phyloP scores from a whole-genome alignment of 1,140 invertebrate species.

The Atta texana region DNA sequence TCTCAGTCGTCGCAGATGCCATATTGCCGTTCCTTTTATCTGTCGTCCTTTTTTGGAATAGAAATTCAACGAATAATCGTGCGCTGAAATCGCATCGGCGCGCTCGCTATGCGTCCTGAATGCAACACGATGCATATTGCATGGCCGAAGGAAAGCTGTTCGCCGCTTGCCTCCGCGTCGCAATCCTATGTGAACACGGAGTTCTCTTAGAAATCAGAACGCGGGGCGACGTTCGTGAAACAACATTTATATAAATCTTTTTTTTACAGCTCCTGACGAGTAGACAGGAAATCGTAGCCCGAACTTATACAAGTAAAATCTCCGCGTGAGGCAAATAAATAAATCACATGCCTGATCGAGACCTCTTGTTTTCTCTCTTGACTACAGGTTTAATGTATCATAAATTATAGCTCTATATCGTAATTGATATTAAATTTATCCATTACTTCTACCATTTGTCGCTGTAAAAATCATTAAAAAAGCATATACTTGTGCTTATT shows the following conservation, averaged over 20 bases:
- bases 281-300: background rate
- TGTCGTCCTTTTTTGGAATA: slow-evolving; percentile 54
- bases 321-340: slow-evolving; percentile 17
- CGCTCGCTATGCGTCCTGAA: slow-evolving; percentile 62
- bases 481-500: background rate
- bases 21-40: slow-evolving; percentile 40
- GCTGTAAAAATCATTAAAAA: background rate
- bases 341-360: background rate
- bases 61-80: slow-evolving; percentile 66
- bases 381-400: slow-evolving; percentile 2
- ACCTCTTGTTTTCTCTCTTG: background rate
- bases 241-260: slow-evolving; percentile 33
- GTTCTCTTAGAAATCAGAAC: slow-evolving; percentile 48
- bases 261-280: slow-evolving; percentile 17
- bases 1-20: slow-evolving; percentile 18
- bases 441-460: background rate
- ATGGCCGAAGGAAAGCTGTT: slow-evolving; percentile 47
- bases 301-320: background rate
- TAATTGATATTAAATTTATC: slow-evolving; percentile 9
- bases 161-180: slow-evolving; percentile 23
- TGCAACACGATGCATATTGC: slow-evolving; percentile 64
- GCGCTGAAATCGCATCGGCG: slow-evolving; percentile 64
- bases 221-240: slow-evolving; percentile 34
- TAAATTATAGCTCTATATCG: slow-evolving; percentile 12
- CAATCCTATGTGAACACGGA: slow-evolving; percentile 42